Conservation (phyloP, 92 coral and sea anemone genomes). For the Porites divaricata region DNA sequence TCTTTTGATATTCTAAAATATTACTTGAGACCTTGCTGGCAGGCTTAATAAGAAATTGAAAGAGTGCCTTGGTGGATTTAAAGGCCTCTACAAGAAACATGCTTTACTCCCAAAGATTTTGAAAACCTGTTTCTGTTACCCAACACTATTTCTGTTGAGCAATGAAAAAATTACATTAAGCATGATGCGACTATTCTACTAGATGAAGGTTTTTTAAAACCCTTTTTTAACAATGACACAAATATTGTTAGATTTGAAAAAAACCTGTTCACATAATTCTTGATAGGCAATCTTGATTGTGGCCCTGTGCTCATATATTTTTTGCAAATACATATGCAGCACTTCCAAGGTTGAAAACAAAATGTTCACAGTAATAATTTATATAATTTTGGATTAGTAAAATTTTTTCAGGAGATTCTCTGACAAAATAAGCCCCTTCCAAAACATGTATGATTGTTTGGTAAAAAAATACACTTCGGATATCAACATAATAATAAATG, state of each 20-base stretch:
- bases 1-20: no score
- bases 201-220: background rate
- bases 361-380: background rate
- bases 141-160: background rate
- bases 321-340: no score
- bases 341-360: no score
- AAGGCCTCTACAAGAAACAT: no score
- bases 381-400: background rate
- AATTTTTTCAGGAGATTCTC: background rate
- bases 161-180: background rate
- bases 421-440: constrained; percentile 27
- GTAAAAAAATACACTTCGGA: constrained; percentile 18
- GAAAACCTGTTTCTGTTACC: background rate
- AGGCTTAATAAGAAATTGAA: no score
- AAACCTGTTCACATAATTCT: no score
- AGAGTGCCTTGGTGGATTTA: no score
- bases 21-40: no score
- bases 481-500: background rate
- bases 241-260: no score
- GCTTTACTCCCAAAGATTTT: background rate
- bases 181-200: background rate
- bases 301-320: no score
- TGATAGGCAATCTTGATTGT: no score
- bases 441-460: background rate
- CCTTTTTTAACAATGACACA: background rate